phyloP scores from a whole-genome alignment of 2,888 invertebrate species.

The Cephus rjabovi region DNA sequence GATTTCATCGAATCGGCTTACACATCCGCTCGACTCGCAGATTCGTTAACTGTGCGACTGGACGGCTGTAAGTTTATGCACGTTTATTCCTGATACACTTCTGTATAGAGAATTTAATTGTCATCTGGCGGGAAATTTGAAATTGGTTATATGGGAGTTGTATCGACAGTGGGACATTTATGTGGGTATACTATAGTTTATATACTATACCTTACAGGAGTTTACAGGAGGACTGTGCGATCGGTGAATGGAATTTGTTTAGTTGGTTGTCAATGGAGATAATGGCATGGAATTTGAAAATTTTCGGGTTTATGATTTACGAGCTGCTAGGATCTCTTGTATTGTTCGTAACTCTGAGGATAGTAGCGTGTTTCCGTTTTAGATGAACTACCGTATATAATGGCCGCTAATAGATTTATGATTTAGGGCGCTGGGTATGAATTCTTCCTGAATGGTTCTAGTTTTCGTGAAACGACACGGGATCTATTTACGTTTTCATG shows the following conservation, averaged over 20 bases:
- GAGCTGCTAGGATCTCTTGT: background rate
- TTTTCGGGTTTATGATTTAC: background rate
- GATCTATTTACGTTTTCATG: background rate
- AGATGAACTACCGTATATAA: background rate
- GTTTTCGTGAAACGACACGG: background rate
- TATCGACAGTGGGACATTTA: background rate
- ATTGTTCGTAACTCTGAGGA: background rate
- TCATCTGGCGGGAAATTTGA: background rate
- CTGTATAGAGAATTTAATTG: background rate
- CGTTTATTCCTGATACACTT: background rate
- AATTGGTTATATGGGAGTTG: background rate
- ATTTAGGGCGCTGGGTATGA: background rate
- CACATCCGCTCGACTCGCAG: slow-evolving; percentile 15
- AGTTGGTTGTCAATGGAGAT: background rate
- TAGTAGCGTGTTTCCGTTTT: background rate
- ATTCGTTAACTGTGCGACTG: background rate
- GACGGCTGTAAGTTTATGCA: background rate
- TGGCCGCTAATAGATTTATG: background rate
- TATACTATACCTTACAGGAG: background rate
- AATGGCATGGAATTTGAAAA: background rate
- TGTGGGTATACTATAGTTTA: background rate
- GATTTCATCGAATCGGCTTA: slow-evolving; percentile 28
- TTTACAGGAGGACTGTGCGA: background rate
- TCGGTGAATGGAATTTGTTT: background rate
- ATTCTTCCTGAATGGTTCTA: background rate